phyloP scores from a whole-genome alignment of 2,888 invertebrate genomes.

The Diarsia rubi region DNA sequence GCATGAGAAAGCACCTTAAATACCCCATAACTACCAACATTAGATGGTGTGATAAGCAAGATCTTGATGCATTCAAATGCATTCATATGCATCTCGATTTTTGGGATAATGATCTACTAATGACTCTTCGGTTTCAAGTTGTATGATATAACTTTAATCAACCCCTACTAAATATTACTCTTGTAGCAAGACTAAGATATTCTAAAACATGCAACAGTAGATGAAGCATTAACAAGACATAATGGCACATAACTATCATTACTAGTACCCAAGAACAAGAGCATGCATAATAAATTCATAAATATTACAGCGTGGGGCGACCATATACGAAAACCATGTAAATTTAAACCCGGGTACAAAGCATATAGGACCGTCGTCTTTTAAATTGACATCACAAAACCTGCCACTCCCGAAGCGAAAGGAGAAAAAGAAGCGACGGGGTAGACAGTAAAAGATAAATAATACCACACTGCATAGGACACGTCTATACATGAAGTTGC shows the following conservation, averaged over 20 bases:
- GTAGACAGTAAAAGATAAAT: not conserved
- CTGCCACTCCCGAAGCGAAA: not conserved
- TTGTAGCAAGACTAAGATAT: constrained; percentile 22
- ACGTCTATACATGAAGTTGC: not conserved
- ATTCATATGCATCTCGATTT: constrained; percentile 59
- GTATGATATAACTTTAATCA: constrained; percentile 41
- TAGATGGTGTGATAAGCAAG: constrained; percentile 21
- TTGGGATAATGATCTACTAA: constrained; percentile 74
- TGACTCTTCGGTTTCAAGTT: constrained; percentile 63
- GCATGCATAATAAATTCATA: not conserved
- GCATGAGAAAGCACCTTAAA: constrained; percentile 22
- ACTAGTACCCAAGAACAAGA: constrained; percentile 16
- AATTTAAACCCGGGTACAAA: not conserved
- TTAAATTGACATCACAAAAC: not conserved
- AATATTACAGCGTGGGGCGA: not conserved
- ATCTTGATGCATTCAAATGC: constrained; percentile 14
- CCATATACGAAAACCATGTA: constrained; percentile 17
- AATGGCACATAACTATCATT: constrained; percentile 13
- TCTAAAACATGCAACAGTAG: not conserved
- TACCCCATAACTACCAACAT: constrained; percentile 24
- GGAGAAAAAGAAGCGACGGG: no score
- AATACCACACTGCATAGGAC: not conserved
- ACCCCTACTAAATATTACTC: not conserved
- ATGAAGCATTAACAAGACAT: not conserved
- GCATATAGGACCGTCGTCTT: not conserved